Percentiles rank a stretch among this genome's conserved stretches.
Evolutionary conservation across 1,140 invertebrate genomes (phyloP).

Genomic region (Aphelenchoides fujianensis): DNA sequence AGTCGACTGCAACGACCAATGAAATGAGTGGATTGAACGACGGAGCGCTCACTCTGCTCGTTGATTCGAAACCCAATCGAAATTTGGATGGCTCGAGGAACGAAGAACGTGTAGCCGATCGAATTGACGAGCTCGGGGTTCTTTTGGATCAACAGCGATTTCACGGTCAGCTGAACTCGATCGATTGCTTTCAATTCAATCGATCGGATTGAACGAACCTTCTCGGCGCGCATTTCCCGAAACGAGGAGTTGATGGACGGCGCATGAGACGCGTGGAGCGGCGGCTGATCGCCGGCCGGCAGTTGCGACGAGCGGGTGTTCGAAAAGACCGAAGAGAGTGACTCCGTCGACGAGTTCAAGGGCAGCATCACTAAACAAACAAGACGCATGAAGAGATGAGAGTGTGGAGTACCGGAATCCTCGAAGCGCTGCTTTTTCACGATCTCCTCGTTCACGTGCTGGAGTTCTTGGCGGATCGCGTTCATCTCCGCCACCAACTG

Average conservation of each 20-base stretch:
- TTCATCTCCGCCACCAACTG: constrained; percentile 32
- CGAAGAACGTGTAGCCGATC: constrained; percentile 40
- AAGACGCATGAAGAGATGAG: constrained; percentile 11
- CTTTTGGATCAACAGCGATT: constrained; percentile 41
- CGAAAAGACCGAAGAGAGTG: constrained; percentile 44
- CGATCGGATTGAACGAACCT: constrained; percentile 31
- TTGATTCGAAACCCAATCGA: constrained; percentile 35
- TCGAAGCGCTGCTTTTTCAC: constrained; percentile 34
- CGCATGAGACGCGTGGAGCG: too few relatives aligned
- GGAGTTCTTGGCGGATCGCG: constrained; percentile 23
- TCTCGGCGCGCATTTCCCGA: constrained; percentile 33
- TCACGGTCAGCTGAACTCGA: constrained; percentile 27
- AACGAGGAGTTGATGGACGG: constrained; percentile 23
- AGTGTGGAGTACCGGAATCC: constrained; percentile 19
- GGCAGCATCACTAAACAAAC: constrained; percentile 17
- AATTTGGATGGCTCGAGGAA: constrained; percentile 31
- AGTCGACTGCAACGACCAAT: constrained; percentile 32
- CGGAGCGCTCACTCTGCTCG: constrained; percentile 36
- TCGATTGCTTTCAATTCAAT: neutral
- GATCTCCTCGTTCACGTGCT: constrained; percentile 34
- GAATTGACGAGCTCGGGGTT: constrained; percentile 30
- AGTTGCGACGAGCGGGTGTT: constrained; percentile 29
- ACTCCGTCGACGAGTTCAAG: constrained; percentile 29
- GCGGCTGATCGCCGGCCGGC: constrained; percentile 12
- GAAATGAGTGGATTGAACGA: neutral